Base-by-base conservation (phyloP, 2,888 invertebrate genomes). In the Xanthorhoe spadicearia region DNA sequence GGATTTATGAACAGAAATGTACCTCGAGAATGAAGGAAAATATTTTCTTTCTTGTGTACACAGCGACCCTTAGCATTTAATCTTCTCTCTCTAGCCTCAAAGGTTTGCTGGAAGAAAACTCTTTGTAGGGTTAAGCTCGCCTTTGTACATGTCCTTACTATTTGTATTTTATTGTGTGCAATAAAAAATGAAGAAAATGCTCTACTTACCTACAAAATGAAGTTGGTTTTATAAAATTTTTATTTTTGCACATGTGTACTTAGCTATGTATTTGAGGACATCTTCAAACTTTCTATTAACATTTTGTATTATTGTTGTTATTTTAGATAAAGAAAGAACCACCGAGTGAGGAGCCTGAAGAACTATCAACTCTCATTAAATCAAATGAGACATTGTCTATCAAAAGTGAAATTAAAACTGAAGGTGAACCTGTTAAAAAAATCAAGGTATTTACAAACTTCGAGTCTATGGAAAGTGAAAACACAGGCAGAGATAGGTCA, bases 381-480 rank as follows among this genome's bases (percentile, higher is more conserved):
- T 28, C 3, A 10, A 32, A 61, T 35, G 15, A 7, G 32, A 46
- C 51, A 51, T 18, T 60, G 52, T 46, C 23, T 18, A 48, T 68
- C 0, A 68, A 68, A 61, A 61, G 10, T 17, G 64, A 68, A 65
- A 70, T 64, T 13, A 78, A 80, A 53, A 19, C 61, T 19, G 60
- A 50, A 53, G 23, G 63, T 38, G 58, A 63, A 57, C 43, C 53
- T 43, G 55, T 38, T 57, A 59, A 69, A 61, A 60, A 67, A 35
- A 64, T 17, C 51, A 64, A 68, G 66, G 64, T 68, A 55, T 35
- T 7, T 17, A 10, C n/a, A 46, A n/a, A 15, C 2, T 48, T 48
- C 8, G 2, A 8, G 13, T 15, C 5, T 4, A 6, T 48, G 2
- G 17, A 8, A 48, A 17, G 15, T 17, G 17, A 48, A 6, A 48